phyloP scores from a whole-genome alignment of 2,888 invertebrate species.

The Tupiocoris notatus region DNA sequence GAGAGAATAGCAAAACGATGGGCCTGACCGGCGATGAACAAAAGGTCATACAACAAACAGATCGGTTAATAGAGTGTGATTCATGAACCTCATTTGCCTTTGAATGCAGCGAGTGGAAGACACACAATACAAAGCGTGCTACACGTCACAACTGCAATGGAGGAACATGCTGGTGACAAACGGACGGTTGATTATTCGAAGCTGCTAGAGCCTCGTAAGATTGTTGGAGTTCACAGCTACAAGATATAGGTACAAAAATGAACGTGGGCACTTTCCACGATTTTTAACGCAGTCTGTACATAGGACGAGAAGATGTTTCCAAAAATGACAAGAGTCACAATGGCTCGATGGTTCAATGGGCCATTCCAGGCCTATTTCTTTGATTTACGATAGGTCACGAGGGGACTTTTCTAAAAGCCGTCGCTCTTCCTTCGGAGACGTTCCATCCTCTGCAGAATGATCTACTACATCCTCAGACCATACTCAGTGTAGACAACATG shows the following conservation, averaged over 20 bases:
- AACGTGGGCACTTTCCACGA: no score
- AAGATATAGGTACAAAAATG: no score
- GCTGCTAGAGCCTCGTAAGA: no score
- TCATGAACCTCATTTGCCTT: neutral
- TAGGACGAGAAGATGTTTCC: no score
- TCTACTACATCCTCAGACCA: no score
- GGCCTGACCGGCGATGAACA: neutral
- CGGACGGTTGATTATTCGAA: neutral
- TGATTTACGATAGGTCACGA: neutral
- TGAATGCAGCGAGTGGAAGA: neutral
- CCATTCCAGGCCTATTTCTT: neutral
- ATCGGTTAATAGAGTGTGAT: neutral
- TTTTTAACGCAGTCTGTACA: no score
- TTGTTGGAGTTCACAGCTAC: no score
- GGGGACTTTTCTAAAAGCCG: neutral
- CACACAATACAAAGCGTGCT: neutral
- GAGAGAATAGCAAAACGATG: neutral
- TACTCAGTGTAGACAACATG: no score
- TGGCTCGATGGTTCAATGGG: neutral
- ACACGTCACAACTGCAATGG: neutral
- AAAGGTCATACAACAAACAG: neutral
- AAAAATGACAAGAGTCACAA: no score
- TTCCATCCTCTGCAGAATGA: neutral
- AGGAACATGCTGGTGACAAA: neutral
- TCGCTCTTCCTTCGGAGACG: neutral